Evolutionary conservation across 2,113 vertebrate genomes (phyloP).

Genomic region (Xenotilapia caudafasciata): DNA sequence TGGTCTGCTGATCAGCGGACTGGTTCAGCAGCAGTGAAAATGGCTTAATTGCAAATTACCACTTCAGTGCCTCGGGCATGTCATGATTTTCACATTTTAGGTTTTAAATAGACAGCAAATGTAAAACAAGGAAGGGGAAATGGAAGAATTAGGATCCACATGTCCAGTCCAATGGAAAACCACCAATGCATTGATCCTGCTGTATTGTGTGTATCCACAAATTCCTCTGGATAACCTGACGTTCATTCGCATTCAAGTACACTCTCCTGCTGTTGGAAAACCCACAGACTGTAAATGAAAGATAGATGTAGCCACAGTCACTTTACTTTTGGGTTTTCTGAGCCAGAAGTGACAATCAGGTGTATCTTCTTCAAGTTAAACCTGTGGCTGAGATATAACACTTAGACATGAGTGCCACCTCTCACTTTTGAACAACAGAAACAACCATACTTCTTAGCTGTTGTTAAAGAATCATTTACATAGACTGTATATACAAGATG

Average conservation of each 20-base stretch:
- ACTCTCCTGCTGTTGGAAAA: not conserved
- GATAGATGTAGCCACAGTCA: not conserved
- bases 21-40: not conserved
- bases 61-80: not conserved
- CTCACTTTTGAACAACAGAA: not conserved
- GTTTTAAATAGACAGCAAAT: not conserved
- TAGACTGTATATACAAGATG: not conserved
- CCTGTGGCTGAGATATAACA: not conserved
- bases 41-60: not conserved
- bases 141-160: not conserved
- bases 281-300: not conserved
- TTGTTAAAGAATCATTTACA: not conserved
- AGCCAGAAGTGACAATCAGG: not conserved
- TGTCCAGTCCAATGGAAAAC: not conserved
- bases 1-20: not conserved
- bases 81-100: not conserved
- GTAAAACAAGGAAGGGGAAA: not conserved
- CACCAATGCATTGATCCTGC: not conserved
- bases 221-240: not conserved
- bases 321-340: not conserved
- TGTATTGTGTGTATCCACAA: not conserved
- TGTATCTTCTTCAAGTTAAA: not conserved
- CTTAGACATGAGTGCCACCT: not conserved
- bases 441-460: not conserved
- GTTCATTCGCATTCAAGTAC: not conserved